phyloP scores from a whole-genome alignment of 2,113 vertebrate genomes.

The Glaucomys volans region DNA sequence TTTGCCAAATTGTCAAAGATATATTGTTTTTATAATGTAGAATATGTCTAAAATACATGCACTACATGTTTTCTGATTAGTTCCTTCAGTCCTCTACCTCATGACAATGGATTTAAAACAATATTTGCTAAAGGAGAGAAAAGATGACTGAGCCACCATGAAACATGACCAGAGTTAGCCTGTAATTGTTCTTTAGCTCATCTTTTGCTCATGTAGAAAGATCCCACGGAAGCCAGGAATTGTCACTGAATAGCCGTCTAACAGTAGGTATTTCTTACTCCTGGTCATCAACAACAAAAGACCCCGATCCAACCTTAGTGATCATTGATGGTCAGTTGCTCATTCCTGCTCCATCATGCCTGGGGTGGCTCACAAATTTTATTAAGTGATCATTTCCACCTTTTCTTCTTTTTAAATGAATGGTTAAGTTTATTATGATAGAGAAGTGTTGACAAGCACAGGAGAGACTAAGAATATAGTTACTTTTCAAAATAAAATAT shows the following conservation, averaged over 20 bases:
- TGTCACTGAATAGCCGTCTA: not conserved
- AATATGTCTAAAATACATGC: not conserved
- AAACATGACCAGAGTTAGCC: not conserved
- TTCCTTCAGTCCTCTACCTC: not conserved
- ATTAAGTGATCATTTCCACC: not conserved
- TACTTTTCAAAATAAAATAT: conserved; percentile 83
- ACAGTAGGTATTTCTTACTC: not conserved
- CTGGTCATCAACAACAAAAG: not conserved
- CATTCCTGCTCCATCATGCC: not conserved
- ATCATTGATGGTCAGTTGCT: not conserved
- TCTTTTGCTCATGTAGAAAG: conserved; percentile 6
- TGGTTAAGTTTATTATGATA: conserved; percentile 76
- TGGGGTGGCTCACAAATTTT: not conserved
- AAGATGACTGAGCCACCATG: not conserved
- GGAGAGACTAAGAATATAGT: conserved; percentile 79
- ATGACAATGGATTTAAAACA: not conserved
- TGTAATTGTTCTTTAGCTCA: conserved; percentile 19
- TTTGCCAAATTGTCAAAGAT: not conserved
- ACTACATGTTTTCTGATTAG: not conserved
- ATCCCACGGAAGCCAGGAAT: not conserved
- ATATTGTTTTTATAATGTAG: not conserved
- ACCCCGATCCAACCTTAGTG: not conserved
- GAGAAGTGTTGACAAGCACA: conserved; percentile 71
- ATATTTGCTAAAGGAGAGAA: not conserved
- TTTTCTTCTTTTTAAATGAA: conserved; percentile 67